These are phyloP conservation scores for Ypsolopha scabrella DNA, from an alignment of 2,888 invertebrate species.

Conservation along the genomic window DNA sequence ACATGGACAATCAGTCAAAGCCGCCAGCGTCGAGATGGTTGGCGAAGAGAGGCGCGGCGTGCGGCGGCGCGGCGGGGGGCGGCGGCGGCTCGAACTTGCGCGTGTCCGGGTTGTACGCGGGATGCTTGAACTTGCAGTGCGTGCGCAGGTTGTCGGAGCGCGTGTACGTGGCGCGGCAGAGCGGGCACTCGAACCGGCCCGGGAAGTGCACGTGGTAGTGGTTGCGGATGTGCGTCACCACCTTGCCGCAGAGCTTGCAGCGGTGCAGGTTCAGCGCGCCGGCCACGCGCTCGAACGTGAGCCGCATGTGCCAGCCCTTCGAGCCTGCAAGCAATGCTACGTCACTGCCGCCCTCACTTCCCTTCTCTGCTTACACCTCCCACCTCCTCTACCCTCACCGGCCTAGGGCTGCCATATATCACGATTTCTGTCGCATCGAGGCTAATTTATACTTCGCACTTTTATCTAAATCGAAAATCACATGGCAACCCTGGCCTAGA, in stretches of 20 bases:
- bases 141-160: conserved; percentile 93
- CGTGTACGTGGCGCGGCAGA: conserved; percentile 92
- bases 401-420: neutral
- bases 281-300: conserved; percentile 93
- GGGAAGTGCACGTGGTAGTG: conserved; percentile 96
- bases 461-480: neutral
- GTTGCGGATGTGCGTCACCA: conserved; percentile 94
- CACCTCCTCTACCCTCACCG: conserved; percentile 12
- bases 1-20: conserved; percentile 62
- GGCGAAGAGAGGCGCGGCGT: conserved; percentile 66
- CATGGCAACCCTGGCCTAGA: neutral
- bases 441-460: neutral
- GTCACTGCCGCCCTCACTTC: conserved; percentile 15
- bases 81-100: conserved; percentile 85
- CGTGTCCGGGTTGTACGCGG: conserved; percentile 87
- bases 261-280: conserved; percentile 94
- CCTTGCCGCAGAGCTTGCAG: conserved; percentile 94
- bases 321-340: conserved; percentile 85
- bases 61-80: conserved; percentile 66
- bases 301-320: conserved; percentile 95
- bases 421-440: neutral
- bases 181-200: conserved; percentile 91
- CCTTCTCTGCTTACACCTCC: conserved; percentile 17
- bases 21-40: conserved; percentile 68
- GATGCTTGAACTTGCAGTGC: conserved; percentile 94